phyloP scores from a whole-genome alignment of 2,113 vertebrate genomes.

The Oncorhynchus gorbuscha region DNA sequence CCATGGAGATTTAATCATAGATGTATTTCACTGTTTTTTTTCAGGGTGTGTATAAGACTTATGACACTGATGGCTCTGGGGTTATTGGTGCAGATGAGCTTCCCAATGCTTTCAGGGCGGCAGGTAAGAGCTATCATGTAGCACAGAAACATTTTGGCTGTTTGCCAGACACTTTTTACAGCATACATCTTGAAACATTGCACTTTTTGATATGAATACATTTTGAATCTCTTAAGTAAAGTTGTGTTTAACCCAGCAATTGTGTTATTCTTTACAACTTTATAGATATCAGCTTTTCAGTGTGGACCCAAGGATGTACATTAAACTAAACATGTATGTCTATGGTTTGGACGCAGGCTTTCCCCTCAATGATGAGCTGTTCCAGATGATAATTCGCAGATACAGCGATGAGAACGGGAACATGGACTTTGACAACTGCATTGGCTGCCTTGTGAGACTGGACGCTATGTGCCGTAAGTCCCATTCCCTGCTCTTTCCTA shows the following conservation, averaged over 20 bases:
- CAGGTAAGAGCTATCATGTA: slow-evolving; percentile 67
- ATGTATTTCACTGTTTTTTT: slow-evolving; percentile 14
- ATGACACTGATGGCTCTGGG: slow-evolving; percentile 63
- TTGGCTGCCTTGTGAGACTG: slow-evolving; percentile 88
- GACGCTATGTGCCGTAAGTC: slow-evolving; percentile 93
- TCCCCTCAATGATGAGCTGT: slow-evolving; percentile 79
- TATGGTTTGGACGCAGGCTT: slow-evolving; percentile 73
- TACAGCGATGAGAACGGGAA: slow-evolving; percentile 79
- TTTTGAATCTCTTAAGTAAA: too few relatives aligned
- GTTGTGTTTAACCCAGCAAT: too few relatives aligned
- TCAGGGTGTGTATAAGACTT: slow-evolving; percentile 78
- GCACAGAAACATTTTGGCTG: too few relatives aligned
- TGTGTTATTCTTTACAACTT: too few relatives aligned
- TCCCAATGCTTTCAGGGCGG: slow-evolving; percentile 75
- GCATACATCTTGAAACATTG: too few relatives aligned
- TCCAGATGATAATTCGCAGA: slow-evolving; percentile 77
- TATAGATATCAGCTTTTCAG: too few relatives aligned
- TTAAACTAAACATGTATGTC: neutral
- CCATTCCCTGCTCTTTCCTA: neutral
- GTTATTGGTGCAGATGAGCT: slow-evolving; percentile 76
- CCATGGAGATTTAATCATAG: too few relatives aligned
- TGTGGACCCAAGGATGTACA: too few relatives aligned
- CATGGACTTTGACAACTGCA: slow-evolving; percentile 95
- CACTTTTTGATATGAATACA: too few relatives aligned
- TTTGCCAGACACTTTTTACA: too few relatives aligned